These are phyloP conservation scores for Venusia cambrica DNA, from an alignment of 2,888 invertebrate genomes.

Conservation along the genomic window DNA sequence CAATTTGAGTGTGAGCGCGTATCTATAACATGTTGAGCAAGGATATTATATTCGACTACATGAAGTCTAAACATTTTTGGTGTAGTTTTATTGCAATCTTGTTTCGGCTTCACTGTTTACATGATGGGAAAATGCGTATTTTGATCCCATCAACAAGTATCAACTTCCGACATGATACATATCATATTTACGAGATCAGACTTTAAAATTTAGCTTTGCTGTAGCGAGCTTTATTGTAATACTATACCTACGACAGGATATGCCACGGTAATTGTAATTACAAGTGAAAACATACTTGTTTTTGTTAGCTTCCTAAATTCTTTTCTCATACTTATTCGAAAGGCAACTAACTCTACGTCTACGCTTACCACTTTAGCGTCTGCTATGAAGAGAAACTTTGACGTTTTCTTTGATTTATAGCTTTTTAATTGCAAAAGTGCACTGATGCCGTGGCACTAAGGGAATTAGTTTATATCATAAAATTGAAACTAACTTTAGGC, in stretches of 20 bases:
- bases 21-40: conserved; percentile 9
- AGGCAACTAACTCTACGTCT: no score
- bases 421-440: conserved; percentile 56
- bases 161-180: conserved; percentile 18
- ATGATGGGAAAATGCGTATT: conserved; percentile 11
- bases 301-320: no score
- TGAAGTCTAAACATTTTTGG: conserved; percentile 5
- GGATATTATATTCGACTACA: not conserved
- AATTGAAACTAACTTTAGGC: conserved; percentile 34
- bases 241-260: not conserved
- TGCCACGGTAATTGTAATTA: conserved; percentile 2
- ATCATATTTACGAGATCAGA: conserved; percentile 16
- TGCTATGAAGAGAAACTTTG: conserved; percentile 16
- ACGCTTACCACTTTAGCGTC: no score
- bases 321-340: no score
- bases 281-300: no score
- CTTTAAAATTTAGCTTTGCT: conserved; percentile 4
- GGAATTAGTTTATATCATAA: conserved; percentile 48
- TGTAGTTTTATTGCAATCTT: conserved; percentile 10
- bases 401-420: conserved; percentile 53
- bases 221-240: not conserved
- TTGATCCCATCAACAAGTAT: conserved; percentile 18
- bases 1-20: conserved; percentile 5
- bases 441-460: conserved; percentile 32
- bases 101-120: conserved; percentile 10